Base-by-base conservation (phyloP, 2,113 vertebrate species). In the Phalacrocorax brasilianus region DNA sequence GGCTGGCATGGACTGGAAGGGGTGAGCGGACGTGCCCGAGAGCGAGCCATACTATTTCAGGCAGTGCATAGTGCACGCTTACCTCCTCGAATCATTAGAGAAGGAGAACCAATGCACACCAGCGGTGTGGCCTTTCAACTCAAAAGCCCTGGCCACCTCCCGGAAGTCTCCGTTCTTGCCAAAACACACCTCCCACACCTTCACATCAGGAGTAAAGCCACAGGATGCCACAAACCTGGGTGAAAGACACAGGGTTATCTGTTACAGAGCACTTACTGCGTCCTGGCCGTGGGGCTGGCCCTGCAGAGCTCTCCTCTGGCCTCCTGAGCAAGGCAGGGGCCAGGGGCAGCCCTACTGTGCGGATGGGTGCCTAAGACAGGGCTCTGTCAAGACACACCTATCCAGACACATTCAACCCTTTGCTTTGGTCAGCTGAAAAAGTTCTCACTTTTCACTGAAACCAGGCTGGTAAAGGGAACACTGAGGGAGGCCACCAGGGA, bases 161-260 rank as follows among this genome's bases (percentile, higher is more conserved):
- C 85, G 98, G 96, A 99, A 99, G 27, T 99, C 98, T 24, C 99
- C 99, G 0, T 97, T 98, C 95, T 99, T 99, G 50, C 97, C 96
- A 65, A 99, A 99, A 97, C 98, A 99, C 56, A 99, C 98, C 83
- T 99, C 99, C 99, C 99, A 99, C 61, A 99, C 98, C 93, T 99
- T 99, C 66, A 99, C 99, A 2, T 99, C 99, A 0, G 99, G 99
- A 14, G 99, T 99, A 82, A 99, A 99, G 67, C 99, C 99, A 55
- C 99, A 99, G 0, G 99, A 99, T 2, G 98, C 99, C 30, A 99
- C 99, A 91, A 99, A 99, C 97, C 99, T 99, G 93, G 44, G 2
- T 21, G 35, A 80, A 88, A 87, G 17, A 47, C 27, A 77, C 6
- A 11, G 53, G 30, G 33, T 44, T 44, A 72, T 16, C 26, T 52